Evolutionary conservation across 2,113 vertebrate species (phyloP).

Genomic region (Siniperca chuatsi): DNA sequence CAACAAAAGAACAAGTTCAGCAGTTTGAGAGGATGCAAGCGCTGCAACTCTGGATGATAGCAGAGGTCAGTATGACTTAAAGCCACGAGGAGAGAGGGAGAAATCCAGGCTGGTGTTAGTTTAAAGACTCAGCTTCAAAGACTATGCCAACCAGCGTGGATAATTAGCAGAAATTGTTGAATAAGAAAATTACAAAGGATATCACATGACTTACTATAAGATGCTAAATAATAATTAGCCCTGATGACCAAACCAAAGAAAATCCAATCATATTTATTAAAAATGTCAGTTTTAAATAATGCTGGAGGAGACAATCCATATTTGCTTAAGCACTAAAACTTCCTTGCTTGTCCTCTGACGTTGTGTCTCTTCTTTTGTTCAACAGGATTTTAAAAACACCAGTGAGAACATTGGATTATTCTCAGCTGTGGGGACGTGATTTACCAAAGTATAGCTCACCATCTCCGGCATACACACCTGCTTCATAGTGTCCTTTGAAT

Average conservation of each 20-base stretch:
- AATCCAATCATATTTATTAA: not conserved
- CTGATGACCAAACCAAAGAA: not conserved
- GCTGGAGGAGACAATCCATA: not conserved
- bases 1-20: slow-evolving; percentile 72
- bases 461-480: slow-evolving; percentile 76
- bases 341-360: not conserved
- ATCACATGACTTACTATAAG: not conserved
- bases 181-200: not conserved
- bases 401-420: slow-evolving; percentile 24
- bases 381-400: slow-evolving; percentile 19
- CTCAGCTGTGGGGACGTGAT: not conserved
- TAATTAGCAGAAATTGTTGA: not conserved
- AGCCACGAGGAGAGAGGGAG: slow-evolving; percentile 17
- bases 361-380: not conserved
- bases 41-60: slow-evolving; percentile 59
- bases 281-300: not conserved
- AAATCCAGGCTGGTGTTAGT: not conserved
- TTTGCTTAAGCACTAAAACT: not conserved
- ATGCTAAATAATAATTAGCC: not conserved
- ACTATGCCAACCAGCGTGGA: not conserved
- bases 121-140: not conserved
- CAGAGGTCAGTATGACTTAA: slow-evolving; percentile 44
- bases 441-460: not conserved
- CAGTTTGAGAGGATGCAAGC: slow-evolving; percentile 73
- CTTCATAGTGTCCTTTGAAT: slow-evolving; percentile 85